Evolutionary conservation across 2,888 invertebrate species (phyloP), one percentile per base, ranked within the genome.

Genomic region (Diarsia rubi): DNA sequence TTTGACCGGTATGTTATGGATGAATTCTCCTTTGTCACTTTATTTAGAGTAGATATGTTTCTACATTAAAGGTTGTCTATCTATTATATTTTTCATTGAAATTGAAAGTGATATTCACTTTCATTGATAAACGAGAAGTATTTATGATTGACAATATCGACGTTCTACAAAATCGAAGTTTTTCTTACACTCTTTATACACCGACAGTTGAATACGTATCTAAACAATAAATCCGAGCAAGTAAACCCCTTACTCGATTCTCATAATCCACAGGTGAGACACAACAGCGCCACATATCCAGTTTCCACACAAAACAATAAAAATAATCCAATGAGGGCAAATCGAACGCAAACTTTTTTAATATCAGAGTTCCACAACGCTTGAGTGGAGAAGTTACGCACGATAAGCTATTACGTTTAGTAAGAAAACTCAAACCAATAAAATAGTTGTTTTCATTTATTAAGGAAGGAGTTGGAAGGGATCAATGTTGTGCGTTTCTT

Each of bases 291-390:
- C n/a, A 65, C 54, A 70, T 64, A 72, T 52, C 65, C 42, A 73
- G 27, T 84, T 62, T 60, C 66, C 44, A 47, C 69, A 24, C 11
- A 24, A 14, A 68, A 59, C 73, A 85, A 81, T 85, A 76, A 82
- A 82, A 85, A 82, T 59, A 85, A 85, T 76, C 76, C 76, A 70
- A 80, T 60, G 19, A 64, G 57, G 37, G 72, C 60, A 72, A 81
- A 72, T 80, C 42, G 47, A 80, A 47, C n/a, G 45, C 63, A 72
- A 83, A 83, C 73, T 83, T 83, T 81, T 83, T 78, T 83, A 83
- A 83, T 83, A 83, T 74, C 84, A 2, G 14, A 42, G 66, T 65
- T 65, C 64, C 45, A 67, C 31, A 19, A 45, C 16, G 67, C 37
- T 57, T 59, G 9, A 54, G 74, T 27, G 44, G 16, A 31, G 49